A percentile compares a stretch with the other conserved stretches of the same genome.
Conservation (phyloP, 2,888 invertebrate genomes). For the Platycheirus rosarum region DNA sequence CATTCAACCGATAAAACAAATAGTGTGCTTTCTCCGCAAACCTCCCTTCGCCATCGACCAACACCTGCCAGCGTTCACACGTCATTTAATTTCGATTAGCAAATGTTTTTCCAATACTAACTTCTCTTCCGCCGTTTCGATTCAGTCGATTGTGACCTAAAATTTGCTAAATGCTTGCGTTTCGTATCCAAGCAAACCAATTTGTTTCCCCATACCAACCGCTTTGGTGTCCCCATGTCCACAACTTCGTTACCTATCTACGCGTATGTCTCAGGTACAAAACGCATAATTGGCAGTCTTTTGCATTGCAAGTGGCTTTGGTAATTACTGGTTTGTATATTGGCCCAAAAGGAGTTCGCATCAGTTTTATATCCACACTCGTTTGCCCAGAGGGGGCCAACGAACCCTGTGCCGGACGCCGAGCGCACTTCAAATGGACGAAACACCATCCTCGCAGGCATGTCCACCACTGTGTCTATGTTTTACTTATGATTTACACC, state of each 20-base stretch:
- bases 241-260: constrained; percentile 17
- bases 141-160: constrained; percentile 47
- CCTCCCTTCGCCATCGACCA: not conserved
- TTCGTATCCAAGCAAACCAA: constrained; percentile 17
- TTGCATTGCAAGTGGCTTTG: constrained; percentile 65
- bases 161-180: constrained; percentile 63
- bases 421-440: constrained; percentile 34
- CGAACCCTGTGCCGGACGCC: constrained; percentile 39
- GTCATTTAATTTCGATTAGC: constrained; percentile 83
- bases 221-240: not conserved
- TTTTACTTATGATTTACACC: constrained; percentile 73
- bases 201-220: constrained; percentile 10
- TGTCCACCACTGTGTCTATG: constrained; percentile 52
- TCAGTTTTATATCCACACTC: constrained; percentile 48
- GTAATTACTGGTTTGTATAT: constrained; percentile 66
- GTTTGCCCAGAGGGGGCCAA: constrained; percentile 45
- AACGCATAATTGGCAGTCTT: constrained; percentile 70
- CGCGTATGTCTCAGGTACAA: constrained; percentile 56
- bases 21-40: no score
- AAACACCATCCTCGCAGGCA: constrained; percentile 47
- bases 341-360: constrained; percentile 61
- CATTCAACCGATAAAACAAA: no score
- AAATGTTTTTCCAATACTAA: constrained; percentile 72
- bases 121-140: constrained; percentile 4
- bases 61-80: constrained; percentile 81